phyloP scores from a whole-genome alignment of 2,797 vertebrate species.

The Hephaestus fuliginosus region DNA sequence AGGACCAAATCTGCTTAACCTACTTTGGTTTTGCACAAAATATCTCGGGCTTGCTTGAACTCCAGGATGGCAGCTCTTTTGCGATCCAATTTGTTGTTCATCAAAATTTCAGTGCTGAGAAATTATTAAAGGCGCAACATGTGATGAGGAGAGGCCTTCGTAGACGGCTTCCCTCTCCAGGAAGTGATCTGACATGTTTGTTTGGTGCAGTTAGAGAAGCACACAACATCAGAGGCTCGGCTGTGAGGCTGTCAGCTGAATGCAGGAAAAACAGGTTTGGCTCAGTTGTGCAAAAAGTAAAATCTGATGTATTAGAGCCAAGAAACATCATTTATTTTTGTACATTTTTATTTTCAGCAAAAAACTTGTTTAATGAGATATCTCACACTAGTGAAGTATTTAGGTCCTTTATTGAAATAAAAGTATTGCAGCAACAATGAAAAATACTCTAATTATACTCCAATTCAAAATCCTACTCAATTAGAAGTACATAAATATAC shows the following conservation, averaged over 20 bases:
- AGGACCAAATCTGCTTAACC: slow-evolving; percentile 87
- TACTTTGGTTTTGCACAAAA: slow-evolving; percentile 81
- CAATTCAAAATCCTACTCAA: neutral
- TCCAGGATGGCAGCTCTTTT: slow-evolving; percentile 51
- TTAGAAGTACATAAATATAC: neutral
- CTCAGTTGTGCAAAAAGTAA: neutral
- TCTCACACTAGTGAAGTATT: neutral
- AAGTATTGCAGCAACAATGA: neutral
- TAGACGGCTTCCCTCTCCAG: neutral
- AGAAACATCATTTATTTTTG: slow-evolving; percentile 1
- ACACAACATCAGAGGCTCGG: slow-evolving; percentile 38
- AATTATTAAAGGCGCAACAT: slow-evolving; percentile 57
- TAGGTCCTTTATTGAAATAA: neutral
- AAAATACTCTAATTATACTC: neutral
- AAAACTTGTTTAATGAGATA: neutral
- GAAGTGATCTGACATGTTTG: slow-evolving; percentile 5
- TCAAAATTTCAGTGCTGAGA: slow-evolving; percentile 60
- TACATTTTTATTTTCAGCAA: neutral
- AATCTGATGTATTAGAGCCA: neutral
- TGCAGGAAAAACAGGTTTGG: slow-evolving; percentile 5
- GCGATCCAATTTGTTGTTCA: slow-evolving; percentile 56
- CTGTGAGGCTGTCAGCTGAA: slow-evolving; percentile 27
- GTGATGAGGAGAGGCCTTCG: slow-evolving; percentile 18
- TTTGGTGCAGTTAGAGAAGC: slow-evolving; percentile 20
- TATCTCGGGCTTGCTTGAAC: slow-evolving; percentile 69